Evolutionary conservation across 1,140 invertebrate species (phyloP), one percentile per base, ranked within the genome.

Genomic region (Lutraria rhynchaena): DNA sequence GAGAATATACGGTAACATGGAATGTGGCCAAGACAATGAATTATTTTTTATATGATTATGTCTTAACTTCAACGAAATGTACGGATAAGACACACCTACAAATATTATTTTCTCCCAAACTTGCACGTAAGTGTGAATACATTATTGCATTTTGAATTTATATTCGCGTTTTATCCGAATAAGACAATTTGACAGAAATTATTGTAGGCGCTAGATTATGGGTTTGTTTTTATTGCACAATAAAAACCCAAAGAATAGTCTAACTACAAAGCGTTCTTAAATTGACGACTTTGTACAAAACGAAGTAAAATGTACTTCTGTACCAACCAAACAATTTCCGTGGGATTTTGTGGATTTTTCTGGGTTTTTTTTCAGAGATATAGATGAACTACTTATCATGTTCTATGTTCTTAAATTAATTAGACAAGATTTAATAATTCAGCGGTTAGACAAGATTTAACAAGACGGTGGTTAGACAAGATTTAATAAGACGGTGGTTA

Each of bases 111-210:
- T n/a, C 41, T 49, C 11, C 17, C 4, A 27, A 46, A 27, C 49
- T 46, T 67, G 49, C 49, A 46, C n/a, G 57, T 61, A 44, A 60
- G 44, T 35, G 31, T 46, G 44, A 61, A 60, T 61, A 49, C 57
- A 46, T 55, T 44, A 49, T 27, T 75, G 73, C 44, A 75, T 61
- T 75, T 75, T 75, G 41, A 75, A 75, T 61, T 75, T 61, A 44
- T 46, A 61, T 61, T 75, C 46, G 41, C 41, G 49, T 61, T 75
- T 61, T 75, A 46, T 75, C 63, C 37, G 57, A 61, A 57, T 75
- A 61, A 60, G 37, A 61, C 55, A 63, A 46, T 44, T 44, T 57
- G 53, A 61, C 57, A 27, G 41, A 4, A 29, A 44, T 75, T 61
- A 61, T 75, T 44, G 35, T 58, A 24, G 24, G 33, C 31, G 19